These are phyloP conservation scores for Dendronephthya gigantea DNA, from an alignment of 64 coral and sea anemone genomes.

Conservation along the genomic window DNA sequence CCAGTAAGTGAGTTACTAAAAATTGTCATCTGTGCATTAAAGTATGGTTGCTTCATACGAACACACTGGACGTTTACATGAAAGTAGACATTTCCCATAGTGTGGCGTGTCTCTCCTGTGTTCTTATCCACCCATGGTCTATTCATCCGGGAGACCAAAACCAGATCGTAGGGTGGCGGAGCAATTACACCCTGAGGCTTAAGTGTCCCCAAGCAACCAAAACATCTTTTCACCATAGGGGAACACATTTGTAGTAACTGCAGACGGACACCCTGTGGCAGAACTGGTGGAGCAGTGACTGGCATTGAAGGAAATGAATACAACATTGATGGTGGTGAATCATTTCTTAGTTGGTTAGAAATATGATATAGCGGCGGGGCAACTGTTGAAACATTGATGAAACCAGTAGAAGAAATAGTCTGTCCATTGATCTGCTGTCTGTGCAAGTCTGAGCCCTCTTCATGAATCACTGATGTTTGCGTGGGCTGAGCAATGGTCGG, in stretches of 20 bases:
- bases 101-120: neutral
- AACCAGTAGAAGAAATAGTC: too few relatives aligned
- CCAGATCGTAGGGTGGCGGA: neutral
- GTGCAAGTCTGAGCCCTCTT: too few relatives aligned
- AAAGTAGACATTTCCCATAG: neutral
- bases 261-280: neutral
- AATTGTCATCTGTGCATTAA: neutral
- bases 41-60: neutral
- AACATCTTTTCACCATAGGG: neutral
- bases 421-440: too few relatives aligned
- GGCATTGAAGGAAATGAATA: too few relatives aligned
- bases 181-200: neutral
- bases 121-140: neutral
- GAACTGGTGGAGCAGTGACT: too few relatives aligned
- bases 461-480: too few relatives aligned
- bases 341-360: too few relatives aligned
- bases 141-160: neutral
- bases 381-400: too few relatives aligned
- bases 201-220: neutral
- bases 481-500: too few relatives aligned
- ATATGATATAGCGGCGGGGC: too few relatives aligned
- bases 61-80: constrained; percentile 5
- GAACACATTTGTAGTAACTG: neutral
- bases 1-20: neutral
- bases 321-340: too few relatives aligned